Conservation (phyloP, 2,113 vertebrate genomes). For the Zapornia atra region DNA sequence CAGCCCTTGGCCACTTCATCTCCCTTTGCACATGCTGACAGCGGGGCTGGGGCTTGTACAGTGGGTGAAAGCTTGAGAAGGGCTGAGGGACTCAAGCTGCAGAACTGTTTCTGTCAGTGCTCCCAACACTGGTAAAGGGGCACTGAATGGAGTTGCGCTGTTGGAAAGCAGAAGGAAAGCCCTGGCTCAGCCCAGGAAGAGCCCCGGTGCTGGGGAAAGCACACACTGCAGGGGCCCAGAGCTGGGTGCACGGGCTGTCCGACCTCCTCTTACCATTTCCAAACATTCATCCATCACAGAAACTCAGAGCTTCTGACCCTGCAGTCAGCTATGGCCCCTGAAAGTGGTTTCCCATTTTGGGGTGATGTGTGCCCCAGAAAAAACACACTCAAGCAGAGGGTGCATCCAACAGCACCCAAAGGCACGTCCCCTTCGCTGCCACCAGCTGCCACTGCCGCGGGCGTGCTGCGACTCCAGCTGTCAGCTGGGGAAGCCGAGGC, state of each 20-base stretch:
- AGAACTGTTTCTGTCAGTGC: not conserved
- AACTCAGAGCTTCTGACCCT: not conserved
- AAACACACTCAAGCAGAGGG: not conserved
- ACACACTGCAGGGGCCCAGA: not conserved
- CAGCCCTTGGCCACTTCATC: not conserved
- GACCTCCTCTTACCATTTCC: not conserved
- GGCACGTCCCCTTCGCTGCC: not conserved
- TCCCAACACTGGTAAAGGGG: not conserved
- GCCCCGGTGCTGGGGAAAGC: not conserved
- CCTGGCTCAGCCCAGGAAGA: not conserved
- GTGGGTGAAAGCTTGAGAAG: not conserved
- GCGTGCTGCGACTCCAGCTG: rapidly evolving
- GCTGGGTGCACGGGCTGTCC: not conserved
- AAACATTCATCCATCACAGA: not conserved
- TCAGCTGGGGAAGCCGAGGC: not conserved
- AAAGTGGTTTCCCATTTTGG: not conserved
- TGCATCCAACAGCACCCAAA: not conserved
- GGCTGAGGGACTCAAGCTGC: not conserved
- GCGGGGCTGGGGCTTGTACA: not conserved
- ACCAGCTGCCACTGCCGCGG: not conserved
- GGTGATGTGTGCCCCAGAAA: not conserved
- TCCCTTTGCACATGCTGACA: rapidly evolving
- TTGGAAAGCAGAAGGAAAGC: not conserved
- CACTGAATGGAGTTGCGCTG: not conserved
- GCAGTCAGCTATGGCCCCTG: not conserved